phyloP scores from a whole-genome alignment of 2,888 invertebrate genomes.

The Patella depressa region DNA sequence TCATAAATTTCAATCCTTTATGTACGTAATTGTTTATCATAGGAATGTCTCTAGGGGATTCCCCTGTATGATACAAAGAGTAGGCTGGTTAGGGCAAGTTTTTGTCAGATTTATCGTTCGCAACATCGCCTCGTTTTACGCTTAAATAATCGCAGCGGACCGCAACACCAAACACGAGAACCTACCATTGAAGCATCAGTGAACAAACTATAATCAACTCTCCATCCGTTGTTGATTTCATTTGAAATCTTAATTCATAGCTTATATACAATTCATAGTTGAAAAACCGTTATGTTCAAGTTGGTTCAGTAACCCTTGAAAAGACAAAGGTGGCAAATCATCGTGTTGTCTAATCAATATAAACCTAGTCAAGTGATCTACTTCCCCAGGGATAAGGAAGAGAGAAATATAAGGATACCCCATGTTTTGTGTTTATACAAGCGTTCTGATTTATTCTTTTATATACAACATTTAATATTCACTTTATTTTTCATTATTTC shows the following conservation, averaged over 20 bases:
- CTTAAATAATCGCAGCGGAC: neutral
- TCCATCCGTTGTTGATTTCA: constrained; percentile 3
- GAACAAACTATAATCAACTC: neutral
- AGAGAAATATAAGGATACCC: too few relatives aligned
- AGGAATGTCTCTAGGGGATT: too few relatives aligned
- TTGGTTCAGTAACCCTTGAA: neutral
- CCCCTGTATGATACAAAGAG: too few relatives aligned
- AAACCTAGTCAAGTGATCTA: neutral
- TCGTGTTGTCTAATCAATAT: neutral
- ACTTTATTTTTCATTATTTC: too few relatives aligned
- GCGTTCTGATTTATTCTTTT: too few relatives aligned
- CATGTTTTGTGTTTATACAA: too few relatives aligned
- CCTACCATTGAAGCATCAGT: neutral
- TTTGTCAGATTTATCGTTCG: neutral
- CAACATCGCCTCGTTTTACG: neutral
- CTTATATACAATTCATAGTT: neutral
- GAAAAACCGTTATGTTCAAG: neutral
- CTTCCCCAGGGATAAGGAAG: neutral
- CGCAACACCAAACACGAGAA: neutral
- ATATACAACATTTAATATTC: too few relatives aligned
- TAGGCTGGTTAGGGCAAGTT: neutral
- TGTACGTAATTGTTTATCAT: neutral
- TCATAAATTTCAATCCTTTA: neutral
- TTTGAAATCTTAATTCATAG: constrained; percentile 1
- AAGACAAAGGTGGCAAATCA: neutral